Conservation (phyloP, 2,797 vertebrate species). For the Danio jaintianensis region DNA sequence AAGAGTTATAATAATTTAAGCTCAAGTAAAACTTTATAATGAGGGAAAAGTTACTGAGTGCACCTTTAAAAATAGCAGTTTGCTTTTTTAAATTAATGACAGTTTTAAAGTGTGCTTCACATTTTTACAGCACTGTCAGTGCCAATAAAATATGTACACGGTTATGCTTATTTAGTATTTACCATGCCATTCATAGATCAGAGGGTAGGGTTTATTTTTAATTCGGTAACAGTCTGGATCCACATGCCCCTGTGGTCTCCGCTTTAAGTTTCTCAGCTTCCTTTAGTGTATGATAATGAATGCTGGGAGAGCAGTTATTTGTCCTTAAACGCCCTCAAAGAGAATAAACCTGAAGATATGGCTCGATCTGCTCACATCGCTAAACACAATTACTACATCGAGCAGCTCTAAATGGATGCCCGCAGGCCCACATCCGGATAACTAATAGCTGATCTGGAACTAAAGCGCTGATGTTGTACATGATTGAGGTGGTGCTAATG, state of each 20-base stretch:
- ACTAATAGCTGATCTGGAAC: constrained; percentile 71
- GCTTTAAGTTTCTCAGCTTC: background rate
- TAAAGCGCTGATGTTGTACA: constrained; percentile 49
- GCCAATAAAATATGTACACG: background rate
- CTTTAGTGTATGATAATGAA: constrained; percentile 32
- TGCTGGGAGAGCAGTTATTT: constrained; percentile 59
- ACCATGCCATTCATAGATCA: background rate
- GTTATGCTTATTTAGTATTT: background rate
- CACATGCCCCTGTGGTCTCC: background rate
- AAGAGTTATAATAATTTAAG: background rate
- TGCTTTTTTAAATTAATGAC: background rate
- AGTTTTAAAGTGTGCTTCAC: background rate
- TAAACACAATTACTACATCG: constrained; percentile 69
- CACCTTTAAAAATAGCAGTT: background rate
- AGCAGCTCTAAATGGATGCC: constrained; percentile 43
- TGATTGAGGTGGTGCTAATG: constrained; percentile 13
- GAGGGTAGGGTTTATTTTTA: background rate
- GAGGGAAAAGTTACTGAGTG: constrained; percentile 6
- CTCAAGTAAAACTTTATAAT: constrained; percentile 7
- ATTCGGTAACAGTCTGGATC: background rate
- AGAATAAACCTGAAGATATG: constrained; percentile 64
- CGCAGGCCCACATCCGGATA: constrained; percentile 58
- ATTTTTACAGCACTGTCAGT: background rate
- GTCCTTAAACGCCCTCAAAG: constrained; percentile 55
- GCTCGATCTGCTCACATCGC: constrained; percentile 66